Evolutionary conservation across 2,113 vertebrate genomes (phyloP), one percentile per base, ranked within the genome.

Genomic region (Rhinichthys klamathensis): DNA sequence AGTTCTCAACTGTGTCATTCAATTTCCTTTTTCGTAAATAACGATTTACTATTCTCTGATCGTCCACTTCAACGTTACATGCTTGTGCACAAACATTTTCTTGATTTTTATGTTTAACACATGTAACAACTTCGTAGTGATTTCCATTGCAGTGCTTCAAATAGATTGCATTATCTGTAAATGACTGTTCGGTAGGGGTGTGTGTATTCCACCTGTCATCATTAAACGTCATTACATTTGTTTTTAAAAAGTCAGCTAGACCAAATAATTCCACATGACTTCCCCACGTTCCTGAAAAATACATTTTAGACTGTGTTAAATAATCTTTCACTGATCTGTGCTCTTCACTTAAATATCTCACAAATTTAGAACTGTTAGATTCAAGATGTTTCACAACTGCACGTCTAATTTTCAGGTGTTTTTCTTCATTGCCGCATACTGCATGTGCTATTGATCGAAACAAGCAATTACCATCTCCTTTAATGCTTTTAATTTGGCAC

Each of bases 401-500:
- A 82, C 60, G 13, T 41, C 80, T 54, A 3, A 87, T 84, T 61
- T 25, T 84, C 32, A 84, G n/a, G 30, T 87, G 78, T 27, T 79
- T 51, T 2, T 86, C 49, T 46, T 88, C 61, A 77, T 72, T 79
- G 0, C 35, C 73, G 63, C 81, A 84, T 21, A 85, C 11, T 6
- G 60, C 73, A 18, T 61, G 35, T 21, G 76, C 81, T 13, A 89
- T 46, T n/a, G 70, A 44, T 23, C 82, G 41, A 25, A 82, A 89
- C n/a, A 89, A 79, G 38, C 88, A 89, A 21, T 89, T 87, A 1
- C 87, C 87, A 63, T 89, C 88, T 30, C 4, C 6, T 61, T 72
- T 51, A 4, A 89, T 87, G 18, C 2, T 4, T 15, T 87, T 75
- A 1, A 54, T 76, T 51, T 85, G 15, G 63, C 82, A 38, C 1